Evolutionary conservation across 2,888 invertebrate species (phyloP).

Genomic region (Pilophorus perplexus): DNA sequence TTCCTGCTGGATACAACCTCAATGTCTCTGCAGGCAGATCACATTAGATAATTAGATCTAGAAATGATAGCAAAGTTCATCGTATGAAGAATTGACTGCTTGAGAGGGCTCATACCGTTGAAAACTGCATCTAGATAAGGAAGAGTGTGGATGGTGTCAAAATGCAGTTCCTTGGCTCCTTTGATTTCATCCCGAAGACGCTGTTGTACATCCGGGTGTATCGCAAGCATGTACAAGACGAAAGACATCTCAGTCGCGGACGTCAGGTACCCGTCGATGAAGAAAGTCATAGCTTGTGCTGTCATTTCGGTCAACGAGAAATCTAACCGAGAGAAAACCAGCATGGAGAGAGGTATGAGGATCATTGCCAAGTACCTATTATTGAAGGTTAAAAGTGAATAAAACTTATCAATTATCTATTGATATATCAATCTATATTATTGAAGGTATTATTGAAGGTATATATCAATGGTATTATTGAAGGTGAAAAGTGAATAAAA

Average conservation of each 20-base stretch:
- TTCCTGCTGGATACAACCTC: conserved; percentile 37
- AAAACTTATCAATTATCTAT: too few species aligned
- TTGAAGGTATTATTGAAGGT: too few species aligned
- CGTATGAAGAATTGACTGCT: too few species aligned
- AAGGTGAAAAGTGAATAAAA: too few species aligned
- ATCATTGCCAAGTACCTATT: too few species aligned
- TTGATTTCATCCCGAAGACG: conserved; percentile 28
- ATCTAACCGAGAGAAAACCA: too few species aligned
- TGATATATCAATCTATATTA: too few species aligned
- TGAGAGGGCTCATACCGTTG: background rate
- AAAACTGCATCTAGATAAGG: conserved; percentile 32
- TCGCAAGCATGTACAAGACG: conserved; percentile 33
- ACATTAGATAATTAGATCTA: background rate
- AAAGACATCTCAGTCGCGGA: conserved; percentile 35
- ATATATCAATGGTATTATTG: too few species aligned
- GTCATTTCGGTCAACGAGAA: conserved; percentile 12
- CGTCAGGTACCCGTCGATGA: conserved; percentile 34
- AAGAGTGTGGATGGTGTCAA: conserved; percentile 15
- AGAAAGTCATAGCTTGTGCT: conserved; percentile 31
- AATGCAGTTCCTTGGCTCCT: conserved; percentile 5
- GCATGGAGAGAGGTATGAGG: too few species aligned
- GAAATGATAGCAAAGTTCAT: too few species aligned
- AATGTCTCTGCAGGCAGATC: conserved; percentile 38
- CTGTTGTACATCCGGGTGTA: conserved; percentile 27
- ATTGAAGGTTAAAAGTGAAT: too few species aligned